These are phyloP conservation scores for Argentina silus DNA, from an alignment of 2,797 vertebrate genomes.

Conservation along the genomic window DNA sequence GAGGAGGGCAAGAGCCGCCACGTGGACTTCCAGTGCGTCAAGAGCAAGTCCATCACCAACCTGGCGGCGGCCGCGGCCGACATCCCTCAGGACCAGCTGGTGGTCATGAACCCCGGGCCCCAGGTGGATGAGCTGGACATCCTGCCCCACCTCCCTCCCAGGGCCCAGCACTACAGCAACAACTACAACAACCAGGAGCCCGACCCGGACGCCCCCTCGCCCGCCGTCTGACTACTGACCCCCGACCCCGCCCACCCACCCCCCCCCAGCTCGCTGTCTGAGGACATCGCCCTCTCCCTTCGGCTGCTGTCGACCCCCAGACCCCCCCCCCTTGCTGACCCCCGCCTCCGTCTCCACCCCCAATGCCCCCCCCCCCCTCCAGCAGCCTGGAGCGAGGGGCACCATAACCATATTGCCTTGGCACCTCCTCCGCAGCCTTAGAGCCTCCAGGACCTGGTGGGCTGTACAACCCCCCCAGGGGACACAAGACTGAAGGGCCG, in stretches of 20 bases:
- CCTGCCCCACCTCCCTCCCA: constrained; percentile 87
- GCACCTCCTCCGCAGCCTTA: constrained; percentile 86
- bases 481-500: constrained; percentile 67
- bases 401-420: constrained; percentile 84
- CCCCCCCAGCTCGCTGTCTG: constrained; percentile 11
- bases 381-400: constrained; percentile 81
- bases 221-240: constrained; percentile 78
- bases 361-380: constrained; percentile 72
- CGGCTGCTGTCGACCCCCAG: background rate
- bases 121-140: constrained; percentile 97
- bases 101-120: constrained; percentile 91
- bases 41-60: constrained; percentile 98
- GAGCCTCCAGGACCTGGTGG: constrained; percentile 79
- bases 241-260: constrained; percentile 70
- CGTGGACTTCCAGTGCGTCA: constrained; percentile 97
- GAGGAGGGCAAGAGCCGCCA: constrained; percentile 97
- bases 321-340: constrained; percentile 56
- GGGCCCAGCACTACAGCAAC: constrained; percentile 81
- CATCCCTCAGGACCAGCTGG: constrained; percentile 95
- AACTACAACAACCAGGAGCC: constrained; percentile 79
- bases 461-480: constrained; percentile 59
- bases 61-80: constrained; percentile 92
- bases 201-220: constrained; percentile 90
- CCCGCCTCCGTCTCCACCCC: constrained; percentile 70
- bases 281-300: constrained; percentile 24